Conservation (phyloP, 2,797 vertebrate genomes). For the Hippopotamyrus pictus region DNA sequence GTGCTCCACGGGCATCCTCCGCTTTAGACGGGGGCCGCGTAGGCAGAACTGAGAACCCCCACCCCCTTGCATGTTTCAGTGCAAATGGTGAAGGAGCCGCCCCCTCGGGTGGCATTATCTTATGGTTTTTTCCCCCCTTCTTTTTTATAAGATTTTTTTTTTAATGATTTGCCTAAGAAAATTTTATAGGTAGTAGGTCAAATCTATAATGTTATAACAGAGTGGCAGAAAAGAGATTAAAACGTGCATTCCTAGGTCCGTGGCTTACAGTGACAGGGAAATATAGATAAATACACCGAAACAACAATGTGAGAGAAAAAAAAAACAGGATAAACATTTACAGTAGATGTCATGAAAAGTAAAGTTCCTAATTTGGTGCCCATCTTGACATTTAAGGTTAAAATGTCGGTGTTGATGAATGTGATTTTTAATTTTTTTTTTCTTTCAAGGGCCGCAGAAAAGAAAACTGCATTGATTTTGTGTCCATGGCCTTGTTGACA, state of each 20-base stretch:
- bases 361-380: slow-evolving; percentile 35
- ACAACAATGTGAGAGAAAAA: not conserved
- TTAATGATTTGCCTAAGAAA: slow-evolving; percentile 40
- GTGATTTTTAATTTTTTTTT: slow-evolving; percentile 28
- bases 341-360: slow-evolving; percentile 15
- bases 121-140: slow-evolving; percentile 28
- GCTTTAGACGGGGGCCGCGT: slow-evolving; percentile 19
- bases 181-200: slow-evolving; percentile 43
- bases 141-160: slow-evolving; percentile 44
- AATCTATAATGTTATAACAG: slow-evolving; percentile 36
- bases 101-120: slow-evolving; percentile 34
- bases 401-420: slow-evolving; percentile 26
- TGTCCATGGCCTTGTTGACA: slow-evolving; percentile 38
- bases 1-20: slow-evolving; percentile 15
- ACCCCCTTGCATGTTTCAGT: slow-evolving; percentile 44
- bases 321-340: slow-evolving; percentile 23
- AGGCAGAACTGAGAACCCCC: slow-evolving; percentile 28
- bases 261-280: slow-evolving; percentile 24
- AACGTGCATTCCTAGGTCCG: slow-evolving; percentile 41
- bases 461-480: slow-evolving; percentile 33
- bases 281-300: slow-evolving; percentile 11
- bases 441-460: slow-evolving; percentile 35
- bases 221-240: slow-evolving; percentile 39
- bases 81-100: slow-evolving; percentile 40
- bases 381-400: slow-evolving; percentile 33